Base-by-base conservation (phyloP, 2,797 vertebrate species). In the Nannoperca obscura region DNA sequence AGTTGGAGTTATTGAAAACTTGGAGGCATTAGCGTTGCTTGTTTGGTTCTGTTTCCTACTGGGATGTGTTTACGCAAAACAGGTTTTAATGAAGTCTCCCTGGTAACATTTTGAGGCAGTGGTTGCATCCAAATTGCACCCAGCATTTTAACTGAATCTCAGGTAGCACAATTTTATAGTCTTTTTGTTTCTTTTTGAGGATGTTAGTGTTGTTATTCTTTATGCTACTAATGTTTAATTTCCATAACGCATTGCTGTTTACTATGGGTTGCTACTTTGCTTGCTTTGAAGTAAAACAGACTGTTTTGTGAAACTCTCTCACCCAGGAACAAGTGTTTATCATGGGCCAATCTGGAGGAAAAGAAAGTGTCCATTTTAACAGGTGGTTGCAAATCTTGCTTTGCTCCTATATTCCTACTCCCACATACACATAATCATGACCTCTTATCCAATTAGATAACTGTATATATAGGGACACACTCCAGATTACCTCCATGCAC, bases 11-110 rank as follows among this genome's bases (percentile, higher is more conserved):
- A 55, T 55, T 81, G 60, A 80, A 79, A 85, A 77, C 44, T 62
- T 34, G 20, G 60, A 80, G 42, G 12, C 36, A 36, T 54, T 76
- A 19, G 34, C 70, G 49, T 63, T 77, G 60, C 53, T 74, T 19
- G 1, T 64, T 83, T 34, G 13, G 47, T 62, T 74, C 24, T 49
- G 64, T 62, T 58, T 49, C 74, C 60, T 30, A 55, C 73, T 9
- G 27, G 73, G 79, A 72, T 47, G 10, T 65, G 46, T 83, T 86
- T 74, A 62, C 46, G 53, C 32, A n/a, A 52, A 81, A 67, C 74
- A 69, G 52, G 58, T 74, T 83, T 84, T 80, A 81, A 85, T 83
- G 62, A 86, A 70, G 67, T 71, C 82, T 85, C 80, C 11, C 66
- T 49, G 83, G 74, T 64, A 80, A 74, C 71, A 81, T 76, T 80